Percentiles rank a stretch among this genome's conserved stretches.
These are phyloP conservation scores for Catharus bicknelli DNA, from an alignment of 2,113 vertebrate species.

Conservation along the genomic window DNA sequence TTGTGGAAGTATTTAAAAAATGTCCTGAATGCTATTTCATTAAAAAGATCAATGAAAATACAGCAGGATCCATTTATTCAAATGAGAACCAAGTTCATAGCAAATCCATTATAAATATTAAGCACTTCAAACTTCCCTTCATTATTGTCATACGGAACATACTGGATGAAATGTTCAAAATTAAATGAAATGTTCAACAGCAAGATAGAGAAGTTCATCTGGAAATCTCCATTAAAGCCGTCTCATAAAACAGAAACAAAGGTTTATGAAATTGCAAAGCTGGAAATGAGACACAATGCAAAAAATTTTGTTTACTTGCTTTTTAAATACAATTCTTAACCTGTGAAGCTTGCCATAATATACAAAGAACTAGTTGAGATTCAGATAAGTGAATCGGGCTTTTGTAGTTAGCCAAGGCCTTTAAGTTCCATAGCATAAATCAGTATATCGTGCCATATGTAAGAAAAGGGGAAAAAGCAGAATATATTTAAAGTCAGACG, in stretches of 20 bases:
- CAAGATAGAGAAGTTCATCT: neutral
- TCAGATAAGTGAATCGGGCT: neutral
- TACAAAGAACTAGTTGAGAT: neutral
- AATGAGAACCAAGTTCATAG: neutral
- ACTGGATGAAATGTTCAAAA: neutral
- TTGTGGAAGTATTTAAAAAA: neutral
- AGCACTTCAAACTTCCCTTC: neutral
- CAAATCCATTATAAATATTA: neutral
- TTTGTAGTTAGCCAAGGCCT: neutral
- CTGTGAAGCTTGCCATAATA: neutral
- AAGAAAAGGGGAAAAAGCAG: neutral
- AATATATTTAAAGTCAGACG: neutral
- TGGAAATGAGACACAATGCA: neutral
- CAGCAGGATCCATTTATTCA: fast-evolving
- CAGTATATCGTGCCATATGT: neutral
- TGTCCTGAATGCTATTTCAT: neutral
- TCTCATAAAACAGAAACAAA: neutral
- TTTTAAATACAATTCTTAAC: neutral
- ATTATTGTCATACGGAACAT: neutral
- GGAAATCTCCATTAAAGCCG: neutral
- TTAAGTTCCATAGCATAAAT: neutral
- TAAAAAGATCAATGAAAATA: neutral
- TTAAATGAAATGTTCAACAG: neutral
- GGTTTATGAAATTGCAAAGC: neutral
- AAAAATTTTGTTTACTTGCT: neutral